Evolutionary conservation across 1,140 invertebrate genomes (phyloP).

Genomic region (Idris sp.): DNA sequence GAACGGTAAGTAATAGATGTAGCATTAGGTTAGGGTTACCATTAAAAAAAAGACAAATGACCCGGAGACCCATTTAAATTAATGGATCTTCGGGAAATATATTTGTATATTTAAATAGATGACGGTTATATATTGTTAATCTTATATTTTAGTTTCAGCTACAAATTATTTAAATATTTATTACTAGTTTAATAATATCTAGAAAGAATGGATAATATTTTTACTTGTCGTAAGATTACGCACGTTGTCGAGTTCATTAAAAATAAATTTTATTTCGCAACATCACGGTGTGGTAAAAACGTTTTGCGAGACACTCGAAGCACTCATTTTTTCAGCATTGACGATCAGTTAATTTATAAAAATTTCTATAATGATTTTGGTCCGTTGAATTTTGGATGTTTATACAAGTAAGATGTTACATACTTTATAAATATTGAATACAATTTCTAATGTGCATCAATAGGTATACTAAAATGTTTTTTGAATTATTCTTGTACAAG

Average conservation of each 20-base stretch:
- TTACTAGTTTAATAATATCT: conserved; percentile 4
- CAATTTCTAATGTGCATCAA: no score
- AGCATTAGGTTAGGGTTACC: no score
- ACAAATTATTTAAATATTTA: no score
- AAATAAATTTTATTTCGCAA: conserved; percentile 84
- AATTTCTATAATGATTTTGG: conserved; percentile 91
- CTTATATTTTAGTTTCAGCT: no score
- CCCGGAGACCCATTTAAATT: no score
- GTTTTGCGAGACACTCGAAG: conserved; percentile 79
- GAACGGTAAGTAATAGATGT: conserved; percentile 5
- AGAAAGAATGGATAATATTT: conserved; percentile 50
- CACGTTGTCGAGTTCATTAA: conserved; percentile 66
- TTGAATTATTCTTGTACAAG: conserved; percentile 58
- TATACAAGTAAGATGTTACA: conserved; percentile 82
- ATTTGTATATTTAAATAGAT: no score
- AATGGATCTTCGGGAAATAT: no score
- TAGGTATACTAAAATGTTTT: no score
- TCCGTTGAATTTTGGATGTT: conserved; percentile 86
- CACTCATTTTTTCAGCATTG: conserved; percentile 84
- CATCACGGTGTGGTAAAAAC: conserved; percentile 72
- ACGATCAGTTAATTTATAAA: conserved; percentile 86
- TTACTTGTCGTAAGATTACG: conserved; percentile 64
- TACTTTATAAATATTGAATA: no score
- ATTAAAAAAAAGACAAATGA: no score
- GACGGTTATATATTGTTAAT: no score